Conservation (phyloP, 2,797 vertebrate species). For the Trachurus trachurus region DNA sequence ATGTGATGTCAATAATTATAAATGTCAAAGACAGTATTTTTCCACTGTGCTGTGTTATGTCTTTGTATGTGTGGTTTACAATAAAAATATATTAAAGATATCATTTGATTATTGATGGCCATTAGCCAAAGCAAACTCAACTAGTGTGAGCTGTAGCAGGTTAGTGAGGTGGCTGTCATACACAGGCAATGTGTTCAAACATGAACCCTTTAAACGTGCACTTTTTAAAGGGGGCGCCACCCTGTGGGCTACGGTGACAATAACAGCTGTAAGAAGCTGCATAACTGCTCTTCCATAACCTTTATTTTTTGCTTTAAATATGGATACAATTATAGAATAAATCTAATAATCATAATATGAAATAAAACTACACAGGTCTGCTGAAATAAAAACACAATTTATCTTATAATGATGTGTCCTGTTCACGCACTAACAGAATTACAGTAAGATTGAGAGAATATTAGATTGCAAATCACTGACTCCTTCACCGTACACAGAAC, state of each 20-base stretch:
- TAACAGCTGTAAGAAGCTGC: slow-evolving; percentile 21
- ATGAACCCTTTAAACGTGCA: not conserved
- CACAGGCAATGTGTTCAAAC: too few relatives aligned
- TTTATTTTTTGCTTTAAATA: slow-evolving; percentile 16
- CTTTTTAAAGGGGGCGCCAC: slow-evolving; percentile 38
- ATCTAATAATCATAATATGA: slow-evolving; percentile 10
- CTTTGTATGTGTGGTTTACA: too few relatives aligned
- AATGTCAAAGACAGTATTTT: too few relatives aligned
- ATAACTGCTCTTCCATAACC: slow-evolving; percentile 9
- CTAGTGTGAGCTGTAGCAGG: too few relatives aligned
- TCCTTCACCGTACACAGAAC: slow-evolving; percentile 39
- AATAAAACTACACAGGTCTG: not conserved
- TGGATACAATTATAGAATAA: slow-evolving; percentile 1
- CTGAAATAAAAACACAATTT: slow-evolving; percentile 17
- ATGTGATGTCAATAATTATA: too few relatives aligned
- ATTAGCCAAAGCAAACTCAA: too few relatives aligned
- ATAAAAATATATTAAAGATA: too few relatives aligned
- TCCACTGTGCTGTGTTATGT: too few relatives aligned
- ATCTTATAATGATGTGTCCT: slow-evolving; percentile 30
- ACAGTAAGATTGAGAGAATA: slow-evolving; percentile 16
- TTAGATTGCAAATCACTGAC: slow-evolving; percentile 21
- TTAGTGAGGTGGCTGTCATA: too few relatives aligned
- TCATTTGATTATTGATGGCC: too few relatives aligned
- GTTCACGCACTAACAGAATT: slow-evolving; percentile 34
- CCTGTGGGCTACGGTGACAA: slow-evolving; percentile 37